Evolutionary conservation across 2,113 vertebrate genomes (phyloP), one percentile per base, ranked within the genome.

Genomic region (Okapia johnstoni): DNA sequence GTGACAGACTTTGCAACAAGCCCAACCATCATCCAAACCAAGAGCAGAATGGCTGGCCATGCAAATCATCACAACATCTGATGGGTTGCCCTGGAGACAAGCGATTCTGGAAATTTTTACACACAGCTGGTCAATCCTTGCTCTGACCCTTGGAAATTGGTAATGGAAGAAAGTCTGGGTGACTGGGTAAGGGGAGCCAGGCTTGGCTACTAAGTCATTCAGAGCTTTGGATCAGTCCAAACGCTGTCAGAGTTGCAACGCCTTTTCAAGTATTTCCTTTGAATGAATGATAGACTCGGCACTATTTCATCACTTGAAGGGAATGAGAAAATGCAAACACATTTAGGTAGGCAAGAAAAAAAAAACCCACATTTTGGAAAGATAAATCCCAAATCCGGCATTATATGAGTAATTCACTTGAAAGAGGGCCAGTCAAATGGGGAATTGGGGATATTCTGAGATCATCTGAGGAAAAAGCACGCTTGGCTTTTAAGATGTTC

Each of bases 191-290:
- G 14, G 46, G 33, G 46, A 40, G 61, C 48, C 11, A 23, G 61
- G 15, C 23, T 40, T 70, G n/a, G 40, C n/a, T 70, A 9, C 48
- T 80, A 21, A n/a, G 30, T n/a, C 48, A n/a, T 5, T 8, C 23
- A 57, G 5, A 50, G 13, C 1, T 2, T 6, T 40, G 52, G 33
- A 16, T 61, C 40, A 25, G 7, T 5, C 36, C 30, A 73, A 8
- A 8, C 6, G 1, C 7, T 3, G 11, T 23, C 50, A 1, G 16
- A 16, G 26, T n/a, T 26, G 33, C 28, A 8, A 84, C 1, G 23
- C 8, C 16, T 26, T 48, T n/a, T 70, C 40, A 46, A 46, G 33
- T 33, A 28, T 52, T 40, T 66, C 43, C 36, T 84, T 55, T 84
- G 11, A 84, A 70, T 26, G 10, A 43, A 84, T 3, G 25, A 19